phyloP scores from a whole-genome alignment of 2,888 invertebrate species.

The Lasius fuliginosus region DNA sequence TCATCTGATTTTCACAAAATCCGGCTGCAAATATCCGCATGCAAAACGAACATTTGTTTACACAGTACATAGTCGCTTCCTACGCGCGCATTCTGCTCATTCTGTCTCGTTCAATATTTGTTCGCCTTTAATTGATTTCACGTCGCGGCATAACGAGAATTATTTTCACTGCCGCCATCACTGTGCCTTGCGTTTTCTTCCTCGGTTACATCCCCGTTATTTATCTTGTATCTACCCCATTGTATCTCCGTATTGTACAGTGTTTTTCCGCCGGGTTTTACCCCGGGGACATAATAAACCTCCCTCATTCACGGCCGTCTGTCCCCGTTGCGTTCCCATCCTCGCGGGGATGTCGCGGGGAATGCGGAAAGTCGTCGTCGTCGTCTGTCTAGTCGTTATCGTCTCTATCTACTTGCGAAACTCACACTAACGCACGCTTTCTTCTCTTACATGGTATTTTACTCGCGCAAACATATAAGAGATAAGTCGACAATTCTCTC shows the following conservation, averaged over 20 bases:
- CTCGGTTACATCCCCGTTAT: conserved; percentile 22
- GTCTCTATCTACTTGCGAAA: conserved; percentile 20
- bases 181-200: conserved; percentile 10
- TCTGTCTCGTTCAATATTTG: conserved; percentile 40
- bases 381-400: conserved; percentile 24
- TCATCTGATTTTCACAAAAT: conserved; percentile 36
- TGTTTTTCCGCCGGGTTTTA: conserved; percentile 32
- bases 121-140: conserved; percentile 45
- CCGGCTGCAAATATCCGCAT: conserved; percentile 17
- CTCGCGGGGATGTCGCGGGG: neutral
- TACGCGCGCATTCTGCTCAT: conserved; percentile 2
- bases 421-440: neutral
- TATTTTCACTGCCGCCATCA: conserved; percentile 9
- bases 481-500: neutral
- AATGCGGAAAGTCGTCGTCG: neutral
- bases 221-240: conserved; percentile 37
- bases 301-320: conserved; percentile 33
- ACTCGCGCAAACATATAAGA: neutral
- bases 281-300: conserved; percentile 43
- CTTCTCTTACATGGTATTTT: conserved; percentile 27
- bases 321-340: conserved; percentile 11
- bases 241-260: conserved; percentile 31
- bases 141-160: conserved; percentile 31
- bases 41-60: conserved; percentile 19
- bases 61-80: neutral